Percentiles rank a stretch among this genome's conserved stretches.
These are phyloP conservation scores for Rostratula benghalensis DNA, from an alignment of 2,113 vertebrate species.

Conservation along the genomic window DNA sequence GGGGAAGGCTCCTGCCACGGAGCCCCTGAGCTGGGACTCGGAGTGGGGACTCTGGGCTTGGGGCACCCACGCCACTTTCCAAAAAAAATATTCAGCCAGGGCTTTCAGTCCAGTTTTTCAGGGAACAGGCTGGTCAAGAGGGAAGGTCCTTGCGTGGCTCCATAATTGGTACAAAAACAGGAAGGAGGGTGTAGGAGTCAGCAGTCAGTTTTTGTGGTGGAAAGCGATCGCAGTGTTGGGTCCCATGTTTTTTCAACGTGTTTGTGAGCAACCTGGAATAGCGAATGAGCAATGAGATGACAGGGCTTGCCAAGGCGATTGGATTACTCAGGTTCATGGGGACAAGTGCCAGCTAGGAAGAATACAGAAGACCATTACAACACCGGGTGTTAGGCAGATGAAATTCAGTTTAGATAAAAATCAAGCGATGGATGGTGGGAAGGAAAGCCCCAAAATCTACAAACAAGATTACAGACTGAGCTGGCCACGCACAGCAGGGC, in stretches of 20 bases:
- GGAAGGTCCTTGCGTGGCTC: neutral
- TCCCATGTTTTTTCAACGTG: neutral
- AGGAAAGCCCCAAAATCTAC: neutral
- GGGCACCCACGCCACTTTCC: neutral
- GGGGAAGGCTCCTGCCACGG: neutral
- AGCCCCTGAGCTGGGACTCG: neutral
- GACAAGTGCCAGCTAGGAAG: slow-evolving; percentile 6
- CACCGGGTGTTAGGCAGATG: neutral
- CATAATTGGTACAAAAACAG: slow-evolving; percentile 13
- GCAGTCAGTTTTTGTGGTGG: neutral
- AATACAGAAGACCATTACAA: neutral
- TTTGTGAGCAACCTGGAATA: slow-evolving; percentile 12
- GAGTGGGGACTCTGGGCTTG: neutral
- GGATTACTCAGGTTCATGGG: slow-evolving; percentile 2
- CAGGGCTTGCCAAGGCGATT: neutral
- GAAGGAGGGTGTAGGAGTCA: slow-evolving; percentile 32
- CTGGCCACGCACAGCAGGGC: neutral
- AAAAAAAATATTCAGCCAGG: neutral
- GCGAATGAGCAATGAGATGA: neutral
- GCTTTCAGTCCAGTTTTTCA: neutral
- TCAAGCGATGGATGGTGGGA: neutral
- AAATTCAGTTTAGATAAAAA: slow-evolving; percentile 44
- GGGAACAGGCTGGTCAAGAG: neutral
- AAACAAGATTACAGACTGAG: slow-evolving; percentile 9
- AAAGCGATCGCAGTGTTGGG: neutral